These are phyloP conservation scores for Pelmatolapia mariae DNA, from an alignment of 2,113 vertebrate species.

Conservation along the genomic window DNA sequence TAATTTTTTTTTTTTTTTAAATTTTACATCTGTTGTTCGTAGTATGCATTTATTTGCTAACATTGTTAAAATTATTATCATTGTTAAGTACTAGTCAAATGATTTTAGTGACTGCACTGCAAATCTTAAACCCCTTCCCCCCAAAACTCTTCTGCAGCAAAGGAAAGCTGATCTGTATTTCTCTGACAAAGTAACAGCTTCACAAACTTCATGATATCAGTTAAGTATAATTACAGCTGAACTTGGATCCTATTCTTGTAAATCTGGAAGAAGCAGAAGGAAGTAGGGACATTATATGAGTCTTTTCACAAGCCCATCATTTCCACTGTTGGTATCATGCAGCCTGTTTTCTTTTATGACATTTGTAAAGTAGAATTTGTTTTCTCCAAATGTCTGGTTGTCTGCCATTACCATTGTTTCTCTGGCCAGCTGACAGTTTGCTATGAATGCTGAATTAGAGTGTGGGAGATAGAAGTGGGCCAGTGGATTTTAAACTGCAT, in stretches of 20 bases:
- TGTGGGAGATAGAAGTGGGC: conserved; percentile 15
- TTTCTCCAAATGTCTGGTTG: background rate
- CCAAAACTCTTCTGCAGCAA: background rate
- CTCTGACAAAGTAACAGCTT: background rate
- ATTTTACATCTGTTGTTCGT: background rate
- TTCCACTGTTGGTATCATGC: background rate
- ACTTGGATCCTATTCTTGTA: background rate
- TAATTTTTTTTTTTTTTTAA: background rate
- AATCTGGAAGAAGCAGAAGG: background rate
- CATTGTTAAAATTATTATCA: background rate
- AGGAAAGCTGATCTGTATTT: background rate
- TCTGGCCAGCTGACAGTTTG: conserved; percentile 6
- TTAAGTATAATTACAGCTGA: background rate
- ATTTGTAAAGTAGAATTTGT: conserved; percentile 2
- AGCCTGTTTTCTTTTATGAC: background rate
- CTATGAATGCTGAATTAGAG: background rate
- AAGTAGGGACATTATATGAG: background rate
- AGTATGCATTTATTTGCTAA: background rate
- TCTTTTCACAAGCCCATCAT: background rate
- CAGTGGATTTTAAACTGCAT: background rate
- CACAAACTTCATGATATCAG: background rate
- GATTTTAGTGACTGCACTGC: background rate
- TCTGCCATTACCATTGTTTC: conserved; percentile 4
- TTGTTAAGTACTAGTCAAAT: background rate
- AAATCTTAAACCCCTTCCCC: background rate